Evolutionary conservation across 1,140 invertebrate species (phyloP), one percentile per base, ranked within the genome.

Genomic region (Drosophila orosa): DNA sequence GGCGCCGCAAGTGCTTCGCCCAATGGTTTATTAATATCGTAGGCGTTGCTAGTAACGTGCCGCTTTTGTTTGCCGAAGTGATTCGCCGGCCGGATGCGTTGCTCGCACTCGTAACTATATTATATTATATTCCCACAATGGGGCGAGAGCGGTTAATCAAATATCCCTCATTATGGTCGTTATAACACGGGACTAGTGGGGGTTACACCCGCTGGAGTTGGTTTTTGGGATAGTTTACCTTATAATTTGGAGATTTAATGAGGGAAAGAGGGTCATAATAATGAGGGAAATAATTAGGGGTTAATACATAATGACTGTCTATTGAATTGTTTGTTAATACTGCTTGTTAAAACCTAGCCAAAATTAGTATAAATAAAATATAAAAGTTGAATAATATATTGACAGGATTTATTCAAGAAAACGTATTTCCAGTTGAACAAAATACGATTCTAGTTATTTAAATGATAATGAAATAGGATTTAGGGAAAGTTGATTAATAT

Each of bases 21-120:
- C 75, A 80, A 80, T 73, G 83, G 76, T 77, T 78, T 90, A 84
- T 90, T 89, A 91, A 91, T 91, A 83, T 91, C 67, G 79, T 84
- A 81, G 83, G 84, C 80, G 82, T 89, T 65, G 71, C 84, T 62
- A 63, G 50, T 74, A 89, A 67, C 79, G 71, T 80, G 71, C 71
- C 78, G 61, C 60, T 48, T 71, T 76, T 87, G 77, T 59, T 44
- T 55, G 67, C 42, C 22, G 45, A 65, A 74, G 63, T 68, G 65
- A 78, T 74, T 84, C 58, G 81, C 63, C 62, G 39, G 61, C 71
- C 84, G 63, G 67, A 77, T 78, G 65, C 60, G 68, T 82, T 69
- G 19, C 48, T 22, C 17, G 48, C 48, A 52, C 48, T 52, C 48
- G 48, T 52, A 52, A 52, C 48, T 52, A 42, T 50, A 69, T 37